Evolutionary conservation across 2,888 invertebrate genomes (phyloP).

Genomic region (Thalpophila matura): DNA sequence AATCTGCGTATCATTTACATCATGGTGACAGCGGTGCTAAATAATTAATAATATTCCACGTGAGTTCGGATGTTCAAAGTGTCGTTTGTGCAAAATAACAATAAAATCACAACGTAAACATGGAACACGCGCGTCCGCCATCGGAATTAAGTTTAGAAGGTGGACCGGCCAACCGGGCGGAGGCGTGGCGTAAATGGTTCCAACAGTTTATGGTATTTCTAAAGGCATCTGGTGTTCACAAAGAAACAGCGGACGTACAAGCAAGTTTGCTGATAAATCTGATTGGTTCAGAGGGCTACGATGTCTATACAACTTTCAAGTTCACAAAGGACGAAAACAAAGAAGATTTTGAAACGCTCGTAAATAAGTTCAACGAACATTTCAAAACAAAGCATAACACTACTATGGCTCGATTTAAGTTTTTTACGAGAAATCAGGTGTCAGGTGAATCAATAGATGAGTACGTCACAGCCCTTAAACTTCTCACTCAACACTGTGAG

Average conservation of each 20-base stretch:
- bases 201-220: slow-evolving; percentile 3
- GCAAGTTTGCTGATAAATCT: slow-evolving; percentile 10
- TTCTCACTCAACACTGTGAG: background rate
- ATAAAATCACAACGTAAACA: background rate
- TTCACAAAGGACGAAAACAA: background rate
- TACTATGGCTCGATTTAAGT: too few species aligned
- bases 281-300: slow-evolving; percentile 10
- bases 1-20: too few species aligned
- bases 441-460: too few species aligned
- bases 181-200: slow-evolving; percentile 9
- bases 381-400: too few species aligned
- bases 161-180: slow-evolving; percentile 4
- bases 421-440: too few species aligned
- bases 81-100: background rate
- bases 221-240: slow-evolving; percentile 13
- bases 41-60: background rate
- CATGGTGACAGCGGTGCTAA: slow-evolving; percentile 14
- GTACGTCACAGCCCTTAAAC: too few species aligned
- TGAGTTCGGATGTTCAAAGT: background rate
- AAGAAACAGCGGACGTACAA: background rate
- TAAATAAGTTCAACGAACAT: background rate
- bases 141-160: slow-evolving; percentile 3
- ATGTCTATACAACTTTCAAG: slow-evolving; percentile 9
- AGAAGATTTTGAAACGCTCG: background rate
- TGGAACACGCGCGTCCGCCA: slow-evolving; percentile 14